Base-by-base conservation (phyloP, 2,113 vertebrate species). In the Lates calcarifer region DNA sequence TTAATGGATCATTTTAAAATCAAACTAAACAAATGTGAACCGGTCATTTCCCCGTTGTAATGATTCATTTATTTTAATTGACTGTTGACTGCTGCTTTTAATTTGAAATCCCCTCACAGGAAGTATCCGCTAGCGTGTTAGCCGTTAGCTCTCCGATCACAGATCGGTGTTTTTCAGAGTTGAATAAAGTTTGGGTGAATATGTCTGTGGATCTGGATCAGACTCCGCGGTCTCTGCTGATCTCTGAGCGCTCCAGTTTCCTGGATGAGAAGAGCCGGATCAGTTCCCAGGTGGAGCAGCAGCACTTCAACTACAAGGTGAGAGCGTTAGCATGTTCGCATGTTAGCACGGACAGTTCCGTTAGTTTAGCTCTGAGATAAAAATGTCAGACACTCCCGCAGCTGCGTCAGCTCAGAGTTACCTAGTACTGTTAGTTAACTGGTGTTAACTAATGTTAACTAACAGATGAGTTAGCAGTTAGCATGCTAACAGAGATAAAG, bases 231-330 rank as follows among this genome's bases (percentile, higher is more conserved):
- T 77, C 66, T 0, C 24, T 90, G 37, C 62, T 92, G 60, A 77
- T 88, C 12, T 82, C 29, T n/a, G 91, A 92, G 0, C 65, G 55
- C 17, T 91, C 91, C 81, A 88, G 68, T 56, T 82, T 91, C 39
- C 65, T 60, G 67, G 41, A 92, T 0, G 28, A 81, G 11, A 77
- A 74, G 49, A 87, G 87, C 84, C 82, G 91, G 5, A 1, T 92
- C 15, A 63, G 67, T 1, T n/a, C 79, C 0, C 87, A 90, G 24
- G 53, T 91, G 56, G 68, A 89, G 41, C 80, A 79, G 61, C 75
- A 56, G 13, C 84, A 72, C 55, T 87, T 90, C 35, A 90, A 79
- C 80, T 80, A 90, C 78, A 90, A 91, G 89, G 91, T 89, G 58
- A 18, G 47, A 8, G 2, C 1, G 14, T 22, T 49, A 41, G 33